A percentile compares a stretch with the other conserved stretches of the same genome.
Conservation (phyloP, 2,797 vertebrate species). For the Carduelis carduelis region DNA sequence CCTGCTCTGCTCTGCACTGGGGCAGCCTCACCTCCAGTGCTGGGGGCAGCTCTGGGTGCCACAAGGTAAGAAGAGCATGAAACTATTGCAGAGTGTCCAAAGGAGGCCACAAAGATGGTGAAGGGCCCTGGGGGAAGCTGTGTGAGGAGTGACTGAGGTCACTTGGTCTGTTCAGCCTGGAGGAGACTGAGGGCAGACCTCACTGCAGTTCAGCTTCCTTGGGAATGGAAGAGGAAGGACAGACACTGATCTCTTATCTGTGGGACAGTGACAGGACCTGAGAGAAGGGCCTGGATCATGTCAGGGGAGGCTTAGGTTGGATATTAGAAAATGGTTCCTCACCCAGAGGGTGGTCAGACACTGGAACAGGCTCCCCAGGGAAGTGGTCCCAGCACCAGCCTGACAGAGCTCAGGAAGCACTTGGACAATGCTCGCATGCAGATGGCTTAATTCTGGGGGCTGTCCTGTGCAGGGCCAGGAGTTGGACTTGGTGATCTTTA, state of each 20-base stretch:
- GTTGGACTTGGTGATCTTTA: rapidly evolving
- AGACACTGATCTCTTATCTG: rapidly evolving
- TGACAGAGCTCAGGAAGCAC: not conserved
- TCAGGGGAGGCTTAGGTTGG: not conserved
- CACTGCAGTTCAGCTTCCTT: rapidly evolving
- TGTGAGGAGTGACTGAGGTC: rapidly evolving
- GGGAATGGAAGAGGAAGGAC: rapidly evolving
- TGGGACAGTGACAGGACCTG: not conserved
- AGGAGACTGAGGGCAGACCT: not conserved
- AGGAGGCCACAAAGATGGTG: not conserved
- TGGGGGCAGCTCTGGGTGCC: too few relatives aligned
- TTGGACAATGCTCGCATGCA: not conserved
- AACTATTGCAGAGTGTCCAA: too few relatives aligned
- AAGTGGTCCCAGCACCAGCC: not conserved
- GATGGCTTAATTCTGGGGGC: not conserved
- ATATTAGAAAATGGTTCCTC: not conserved
- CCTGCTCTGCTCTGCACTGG: too few relatives aligned
- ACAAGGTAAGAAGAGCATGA: too few relatives aligned
- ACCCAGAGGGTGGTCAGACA: not conserved
- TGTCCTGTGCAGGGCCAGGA: not conserved
- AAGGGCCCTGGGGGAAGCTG: rapidly evolving
- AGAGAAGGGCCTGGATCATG: not conserved
- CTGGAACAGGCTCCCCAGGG: not conserved
- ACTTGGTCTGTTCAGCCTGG: not conserved
- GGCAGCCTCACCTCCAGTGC: too few relatives aligned